Percentiles rank a stretch among this genome's conserved stretches.
Evolutionary conservation across 2,888 invertebrate genomes (phyloP).

Genomic region (Tachina lurida): DNA sequence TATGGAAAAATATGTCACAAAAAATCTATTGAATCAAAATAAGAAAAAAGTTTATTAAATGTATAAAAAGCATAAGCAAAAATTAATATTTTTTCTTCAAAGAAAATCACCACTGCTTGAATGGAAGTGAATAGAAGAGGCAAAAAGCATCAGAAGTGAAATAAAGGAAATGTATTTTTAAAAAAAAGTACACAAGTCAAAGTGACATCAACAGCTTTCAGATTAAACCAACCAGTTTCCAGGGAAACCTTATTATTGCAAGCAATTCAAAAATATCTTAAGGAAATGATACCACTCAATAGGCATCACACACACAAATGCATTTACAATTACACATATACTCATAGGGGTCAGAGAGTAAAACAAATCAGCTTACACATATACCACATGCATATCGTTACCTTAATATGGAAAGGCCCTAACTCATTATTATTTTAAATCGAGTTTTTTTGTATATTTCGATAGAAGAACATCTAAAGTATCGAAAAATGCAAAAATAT

Average conservation of each 20-base stretch:
- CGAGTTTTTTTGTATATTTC: too few relatives aligned
- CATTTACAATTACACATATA: slow-evolving; percentile 17
- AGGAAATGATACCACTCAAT: slow-evolving; percentile 38
- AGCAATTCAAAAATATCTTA: slow-evolving; percentile 22
- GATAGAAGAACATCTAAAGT: too few relatives aligned
- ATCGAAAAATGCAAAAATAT: too few relatives aligned
- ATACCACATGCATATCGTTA: too few relatives aligned
- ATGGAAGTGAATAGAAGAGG: slow-evolving; percentile 55
- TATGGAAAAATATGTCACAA: background rate
- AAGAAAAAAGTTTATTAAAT: slow-evolving; percentile 60
- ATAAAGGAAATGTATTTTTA: slow-evolving; percentile 44
- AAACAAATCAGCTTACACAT: slow-evolving; percentile 10
- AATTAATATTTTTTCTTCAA: background rate
- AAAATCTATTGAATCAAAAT: slow-evolving; percentile 51
- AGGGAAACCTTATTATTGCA: slow-evolving; percentile 39
- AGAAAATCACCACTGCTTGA: slow-evolving; percentile 25
- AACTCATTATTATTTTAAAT: too few relatives aligned
- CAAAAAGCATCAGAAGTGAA: slow-evolving; percentile 29
- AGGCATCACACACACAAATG: background rate
- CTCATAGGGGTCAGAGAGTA: background rate
- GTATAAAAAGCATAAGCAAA: background rate
- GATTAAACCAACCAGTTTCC: slow-evolving; percentile 27
- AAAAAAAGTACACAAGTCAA: slow-evolving; percentile 5
- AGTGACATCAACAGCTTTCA: slow-evolving; percentile 61
- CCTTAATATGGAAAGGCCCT: too few relatives aligned